Percentiles rank a stretch among this genome's conserved stretches.
phyloP scores from a whole-genome alignment of 2,113 vertebrate genomes.

The Sturnira hondurensis region DNA sequence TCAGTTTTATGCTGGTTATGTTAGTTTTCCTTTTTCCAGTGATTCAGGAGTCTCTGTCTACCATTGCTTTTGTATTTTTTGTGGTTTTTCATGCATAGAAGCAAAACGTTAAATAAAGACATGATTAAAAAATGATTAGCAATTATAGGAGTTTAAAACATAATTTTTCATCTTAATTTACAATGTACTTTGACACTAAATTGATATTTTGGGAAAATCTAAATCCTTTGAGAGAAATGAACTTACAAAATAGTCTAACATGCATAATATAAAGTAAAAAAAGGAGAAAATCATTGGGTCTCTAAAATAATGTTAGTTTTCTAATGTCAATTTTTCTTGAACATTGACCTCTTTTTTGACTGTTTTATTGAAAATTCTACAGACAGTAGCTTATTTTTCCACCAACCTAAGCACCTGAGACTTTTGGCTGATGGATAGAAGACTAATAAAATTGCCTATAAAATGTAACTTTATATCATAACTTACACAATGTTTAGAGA shows the following conservation, averaged over 20 bases:
- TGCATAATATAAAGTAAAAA: slow-evolving; percentile 58
- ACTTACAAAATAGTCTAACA: slow-evolving; percentile 53
- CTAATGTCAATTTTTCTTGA: slow-evolving; percentile 76
- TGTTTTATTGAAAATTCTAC: slow-evolving; percentile 81
- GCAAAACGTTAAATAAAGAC: not conserved
- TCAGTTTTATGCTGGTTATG: not conserved
- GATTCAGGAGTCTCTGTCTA: slow-evolving; percentile 13
- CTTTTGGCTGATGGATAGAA: slow-evolving; percentile 81
- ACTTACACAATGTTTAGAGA: slow-evolving; percentile 77
- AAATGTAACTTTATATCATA: slow-evolving; percentile 79
- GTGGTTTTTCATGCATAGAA: not conserved
- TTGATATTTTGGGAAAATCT: slow-evolving; percentile 47
- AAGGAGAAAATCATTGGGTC: slow-evolving; percentile 52
- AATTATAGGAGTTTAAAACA: slow-evolving; percentile 26
- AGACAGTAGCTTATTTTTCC: slow-evolving; percentile 85
- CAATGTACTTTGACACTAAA: slow-evolving; percentile 49
- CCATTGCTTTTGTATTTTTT: not conserved
- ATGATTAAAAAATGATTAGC: not conserved
- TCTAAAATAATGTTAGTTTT: slow-evolving; percentile 79
- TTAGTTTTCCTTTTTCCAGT: not conserved
- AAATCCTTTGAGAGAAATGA: slow-evolving; percentile 61
- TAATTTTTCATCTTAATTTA: not conserved
- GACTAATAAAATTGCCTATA: slow-evolving; percentile 80
- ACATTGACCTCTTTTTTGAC: slow-evolving; percentile 71
- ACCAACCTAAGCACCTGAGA: slow-evolving; percentile 80